Percentiles rank a stretch among this genome's conserved stretches.
Conservation (phyloP, 2,888 invertebrate species). For the Ligdia adustata region DNA sequence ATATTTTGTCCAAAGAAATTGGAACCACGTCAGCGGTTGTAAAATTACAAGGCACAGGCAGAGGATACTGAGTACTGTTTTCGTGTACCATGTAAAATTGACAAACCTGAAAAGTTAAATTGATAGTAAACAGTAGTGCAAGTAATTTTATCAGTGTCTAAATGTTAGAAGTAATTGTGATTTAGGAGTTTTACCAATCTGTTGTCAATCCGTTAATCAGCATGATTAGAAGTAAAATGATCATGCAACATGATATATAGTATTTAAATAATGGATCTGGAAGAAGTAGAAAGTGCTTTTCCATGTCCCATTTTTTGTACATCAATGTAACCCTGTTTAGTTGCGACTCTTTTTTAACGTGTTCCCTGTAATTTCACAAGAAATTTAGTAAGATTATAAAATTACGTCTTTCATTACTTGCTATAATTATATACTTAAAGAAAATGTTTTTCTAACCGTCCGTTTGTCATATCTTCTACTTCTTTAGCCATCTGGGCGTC, state of each 20-base stretch:
- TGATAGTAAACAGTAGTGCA: not conserved
- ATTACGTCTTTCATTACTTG: too few relatives aligned
- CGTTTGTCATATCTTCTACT: slow-evolving; percentile 93
- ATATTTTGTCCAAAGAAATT: slow-evolving; percentile 86
- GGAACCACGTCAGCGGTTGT: slow-evolving; percentile 90
- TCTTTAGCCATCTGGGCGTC: slow-evolving; percentile 91
- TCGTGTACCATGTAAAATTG: slow-evolving; percentile 63
- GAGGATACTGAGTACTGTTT: slow-evolving; percentile 52
- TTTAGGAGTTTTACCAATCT: slow-evolving; percentile 58
- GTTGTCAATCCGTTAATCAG: slow-evolving; percentile 70
- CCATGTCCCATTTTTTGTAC: slow-evolving; percentile 82
- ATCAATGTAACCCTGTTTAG: slow-evolving; percentile 79
- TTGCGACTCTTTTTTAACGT: slow-evolving; percentile 85
- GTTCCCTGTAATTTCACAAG: slow-evolving; percentile 83
- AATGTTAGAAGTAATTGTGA: not conserved
- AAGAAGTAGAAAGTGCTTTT: slow-evolving; percentile 88
- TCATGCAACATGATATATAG: slow-evolving; percentile 78
- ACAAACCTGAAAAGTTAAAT: slow-evolving; percentile 51
- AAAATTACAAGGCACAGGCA: slow-evolving; percentile 71
- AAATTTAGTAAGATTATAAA: too few relatives aligned
- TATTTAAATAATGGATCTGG: slow-evolving; percentile 94
- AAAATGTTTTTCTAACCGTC: slow-evolving; percentile 76
- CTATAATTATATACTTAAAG: slow-evolving; percentile 9
- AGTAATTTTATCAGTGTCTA: not conserved
- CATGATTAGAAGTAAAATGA: slow-evolving; percentile 62